Base-by-base conservation (phyloP, 2,797 vertebrate genomes). In the Neosalanx taihuensis region DNA sequence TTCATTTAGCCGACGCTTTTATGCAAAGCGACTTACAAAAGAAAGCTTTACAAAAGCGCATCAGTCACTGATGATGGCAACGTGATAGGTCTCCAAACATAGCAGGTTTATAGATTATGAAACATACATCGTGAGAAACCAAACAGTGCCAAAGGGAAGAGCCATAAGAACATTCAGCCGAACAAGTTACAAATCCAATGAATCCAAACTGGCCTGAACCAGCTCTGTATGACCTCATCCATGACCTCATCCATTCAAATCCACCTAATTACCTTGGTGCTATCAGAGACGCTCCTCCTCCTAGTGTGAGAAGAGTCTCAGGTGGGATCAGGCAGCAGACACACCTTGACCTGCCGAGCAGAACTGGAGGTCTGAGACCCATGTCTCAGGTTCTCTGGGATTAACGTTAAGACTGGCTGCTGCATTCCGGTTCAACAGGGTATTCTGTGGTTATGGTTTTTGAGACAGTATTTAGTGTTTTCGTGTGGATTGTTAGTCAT, bases 291-390 rank as follows among this genome's bases (percentile, higher is more conserved):
- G 7, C 30, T n/a, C 4, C 31, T 37, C 20, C 29, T 31, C 15
- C 23, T n/a, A 33, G 33, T 65, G 53, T 69, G 64, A 30, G 64
- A 74, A 57, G 73, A 60, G 18, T 6, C 23, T 15, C 63, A 76
- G 70, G 61, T 49, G 33, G 72, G 67, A 74, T 69, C 66, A 72
- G 60, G 29, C 59, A 73, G 18, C 64, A 69, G 64, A 71, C 72
- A 72, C 53, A 76, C 69, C 77, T 75, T 80, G 79, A 81, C 76
- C 76, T 74, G 53, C 72, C 64, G 37, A 69, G 65, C 41, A 33
- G 67, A 31, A 74, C 67, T n/a, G 30, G 51, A 31, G 29, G 58
- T 75, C 15, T 35, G 37, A 65, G 18, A 37, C 74, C 68, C 74
- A 77, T 53, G 61, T 20, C 60, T 61, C 70, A 13, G 62, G 64